A percentile compares a stretch with the other conserved stretches of the same genome.
phyloP scores from a whole-genome alignment of 2,113 vertebrate species.

The Coturnix japonica region DNA sequence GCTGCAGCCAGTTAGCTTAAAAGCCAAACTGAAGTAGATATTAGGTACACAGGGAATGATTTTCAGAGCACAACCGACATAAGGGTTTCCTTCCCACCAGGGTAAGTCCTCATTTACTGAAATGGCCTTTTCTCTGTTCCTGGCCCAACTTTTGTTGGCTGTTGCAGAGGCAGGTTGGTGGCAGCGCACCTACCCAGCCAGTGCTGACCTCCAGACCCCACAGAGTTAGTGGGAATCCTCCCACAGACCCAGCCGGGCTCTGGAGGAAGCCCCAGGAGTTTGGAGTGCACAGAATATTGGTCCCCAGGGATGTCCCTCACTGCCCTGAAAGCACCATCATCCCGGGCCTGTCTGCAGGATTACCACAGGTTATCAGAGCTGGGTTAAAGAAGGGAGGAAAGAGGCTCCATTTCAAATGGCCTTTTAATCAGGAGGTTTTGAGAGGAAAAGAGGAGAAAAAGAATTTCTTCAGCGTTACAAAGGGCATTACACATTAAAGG shows the following conservation, averaged over 20 bases:
- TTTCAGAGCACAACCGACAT: background rate
- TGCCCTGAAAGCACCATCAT: background rate
- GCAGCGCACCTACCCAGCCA: background rate
- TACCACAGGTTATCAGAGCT: background rate
- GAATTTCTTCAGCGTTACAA: background rate
- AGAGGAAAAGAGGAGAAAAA: background rate
- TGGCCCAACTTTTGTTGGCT: background rate
- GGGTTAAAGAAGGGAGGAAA: constrained; percentile 38
- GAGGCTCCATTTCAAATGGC: constrained; percentile 29
- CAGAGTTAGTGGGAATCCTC: background rate
- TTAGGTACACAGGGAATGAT: background rate
- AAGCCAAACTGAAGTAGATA: background rate
- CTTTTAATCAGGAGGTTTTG: constrained; percentile 58
- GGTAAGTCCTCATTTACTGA: background rate
- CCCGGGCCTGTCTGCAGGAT: background rate
- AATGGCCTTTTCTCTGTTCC: background rate
- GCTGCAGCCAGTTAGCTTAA: background rate
- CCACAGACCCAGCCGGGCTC: background rate
- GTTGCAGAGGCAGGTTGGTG: background rate
- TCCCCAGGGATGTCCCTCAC: background rate
- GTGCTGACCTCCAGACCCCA: constrained; percentile 10
- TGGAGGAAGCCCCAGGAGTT: background rate
- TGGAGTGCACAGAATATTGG: background rate
- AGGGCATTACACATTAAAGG: background rate
- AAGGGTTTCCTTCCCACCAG: background rate